Percentiles rank a stretch among this genome's conserved stretches.
Evolutionary conservation across 2,113 vertebrate genomes (phyloP).

Genomic region (Psophia crepitans): DNA sequence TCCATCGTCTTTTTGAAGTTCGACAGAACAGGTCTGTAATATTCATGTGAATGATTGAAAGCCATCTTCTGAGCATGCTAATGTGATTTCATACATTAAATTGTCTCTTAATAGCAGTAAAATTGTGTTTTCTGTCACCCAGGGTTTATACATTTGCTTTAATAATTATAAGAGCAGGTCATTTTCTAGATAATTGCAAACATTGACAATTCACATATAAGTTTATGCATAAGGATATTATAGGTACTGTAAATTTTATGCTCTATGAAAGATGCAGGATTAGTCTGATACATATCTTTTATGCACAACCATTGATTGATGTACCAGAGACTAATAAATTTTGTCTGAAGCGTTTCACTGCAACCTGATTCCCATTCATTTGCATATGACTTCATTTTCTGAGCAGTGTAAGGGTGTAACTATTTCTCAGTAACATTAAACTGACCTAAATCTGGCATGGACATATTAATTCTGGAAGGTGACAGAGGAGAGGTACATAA

Average conservation of each 20-base stretch:
- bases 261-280: conserved; percentile 13
- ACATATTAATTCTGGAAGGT: background rate
- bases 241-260: conserved; percentile 20
- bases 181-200: conserved; percentile 62
- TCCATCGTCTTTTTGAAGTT: background rate
- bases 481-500: background rate
- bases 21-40: background rate
- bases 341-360: conserved; percentile 35
- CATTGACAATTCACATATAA: conserved; percentile 37
- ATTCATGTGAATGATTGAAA: conserved; percentile 32
- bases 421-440: conserved; percentile 2
- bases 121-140: conserved; percentile 37
- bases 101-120: conserved; percentile 39
- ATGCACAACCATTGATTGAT: conserved; percentile 40
- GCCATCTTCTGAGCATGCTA: background rate
- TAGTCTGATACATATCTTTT: background rate
- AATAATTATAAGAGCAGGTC: conserved; percentile 45
- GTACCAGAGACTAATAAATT: conserved; percentile 29
- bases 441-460: background rate
- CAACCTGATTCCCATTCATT: conserved; percentile 35
- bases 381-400: conserved; percentile 52
- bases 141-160: conserved; percentile 32
- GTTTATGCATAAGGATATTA: conserved; percentile 35
- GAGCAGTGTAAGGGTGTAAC: background rate
- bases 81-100: conserved; percentile 40